phyloP scores from a whole-genome alignment of 2,797 vertebrate species.

The Periophthalmus magnuspinnatus region DNA sequence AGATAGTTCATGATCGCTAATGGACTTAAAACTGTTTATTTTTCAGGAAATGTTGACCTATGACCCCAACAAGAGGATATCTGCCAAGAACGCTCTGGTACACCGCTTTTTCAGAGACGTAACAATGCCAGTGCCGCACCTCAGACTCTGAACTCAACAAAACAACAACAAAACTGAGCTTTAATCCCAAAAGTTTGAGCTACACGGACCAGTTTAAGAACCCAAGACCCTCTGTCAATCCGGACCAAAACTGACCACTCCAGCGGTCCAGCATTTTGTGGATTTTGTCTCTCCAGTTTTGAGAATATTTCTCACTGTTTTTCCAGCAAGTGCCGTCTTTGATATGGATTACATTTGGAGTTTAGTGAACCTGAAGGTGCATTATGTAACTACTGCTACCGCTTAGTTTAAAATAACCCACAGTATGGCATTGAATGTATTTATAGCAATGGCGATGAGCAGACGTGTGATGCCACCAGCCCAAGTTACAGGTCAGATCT shows the following conservation, averaged over 20 bases:
- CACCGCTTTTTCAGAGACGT: slow-evolving; percentile 90
- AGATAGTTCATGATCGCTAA: not conserved
- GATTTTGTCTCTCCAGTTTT: slow-evolving; percentile 25
- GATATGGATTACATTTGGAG: slow-evolving; percentile 14
- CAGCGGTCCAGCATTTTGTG: slow-evolving; percentile 11
- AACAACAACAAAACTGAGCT: slow-evolving; percentile 1
- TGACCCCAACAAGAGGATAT: slow-evolving; percentile 93
- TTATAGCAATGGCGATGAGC: too few relatives aligned
- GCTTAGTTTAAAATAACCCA: too few relatives aligned
- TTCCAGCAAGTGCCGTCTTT: slow-evolving; percentile 29
- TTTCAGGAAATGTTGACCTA: slow-evolving; percentile 93
- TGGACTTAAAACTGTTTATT: slow-evolving; percentile 10
- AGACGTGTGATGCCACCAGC: too few relatives aligned
- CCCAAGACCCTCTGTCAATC: slow-evolving; percentile 11
- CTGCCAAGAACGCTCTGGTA: slow-evolving; percentile 90
- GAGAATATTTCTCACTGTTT: slow-evolving; percentile 34
- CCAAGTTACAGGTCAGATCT: too few relatives aligned
- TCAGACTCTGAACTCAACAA: slow-evolving; percentile 54
- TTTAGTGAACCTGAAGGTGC: slow-evolving; percentile 2
- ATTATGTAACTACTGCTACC: too few relatives aligned
- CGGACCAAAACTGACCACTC: slow-evolving; percentile 39
- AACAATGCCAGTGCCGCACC: slow-evolving; percentile 73
- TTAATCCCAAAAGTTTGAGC: slow-evolving; percentile 31
- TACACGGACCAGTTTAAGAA: slow-evolving; percentile 34
- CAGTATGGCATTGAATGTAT: too few relatives aligned